Evolutionary conservation across 2,888 invertebrate genomes (phyloP), one percentile per base, ranked within the genome.

Genomic region (Cerastis leucographa): DNA sequence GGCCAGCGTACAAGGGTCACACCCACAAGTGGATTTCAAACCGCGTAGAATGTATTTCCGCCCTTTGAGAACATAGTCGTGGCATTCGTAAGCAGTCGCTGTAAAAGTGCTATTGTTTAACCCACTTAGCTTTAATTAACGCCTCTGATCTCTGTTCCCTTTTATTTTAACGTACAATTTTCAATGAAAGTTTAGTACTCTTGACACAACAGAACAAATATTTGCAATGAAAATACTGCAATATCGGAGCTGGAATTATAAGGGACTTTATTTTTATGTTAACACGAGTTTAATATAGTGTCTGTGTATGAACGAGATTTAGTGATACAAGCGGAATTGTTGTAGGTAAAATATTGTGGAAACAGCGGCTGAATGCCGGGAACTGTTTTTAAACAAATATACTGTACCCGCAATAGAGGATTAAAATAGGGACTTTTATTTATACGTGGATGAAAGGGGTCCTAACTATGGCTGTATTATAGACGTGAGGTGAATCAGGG

Each of bases 1-100:
- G 85, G 85, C 75, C 86, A 88, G 70, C 61, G 76, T 85, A 85
- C 82, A 85, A 87, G 87, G 91, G 91, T 91, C 89, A 89, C 84
- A 86, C 92, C 92, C 85, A 92, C 93, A 94, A 94, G 91, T 93
- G 91, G 91, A 93, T 93, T 93, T 90, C 89, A 90, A 93, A 93
- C 93, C 92, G 87, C 93, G 86, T 87, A 90, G 91, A 91, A 93
- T 92, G 91, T 92, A 91, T 92, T 92, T 94, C 93, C 93, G 90
- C 74, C 84, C 84, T 88, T 87, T 87, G 85, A 80, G 86, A 81
- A 87, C 84, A 81, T 54, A 86, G 76, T 46, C 67, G 71, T 49
- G 76, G 77, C 49, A 70, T 79, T 56, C 75, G 76, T 75, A 71
- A 62, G 42, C 54, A 25, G 62, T 74, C 40, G 67, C 74, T 56